These are phyloP conservation scores for Momotus momota DNA, from an alignment of 2,797 vertebrate genomes.

Conservation along the genomic window DNA sequence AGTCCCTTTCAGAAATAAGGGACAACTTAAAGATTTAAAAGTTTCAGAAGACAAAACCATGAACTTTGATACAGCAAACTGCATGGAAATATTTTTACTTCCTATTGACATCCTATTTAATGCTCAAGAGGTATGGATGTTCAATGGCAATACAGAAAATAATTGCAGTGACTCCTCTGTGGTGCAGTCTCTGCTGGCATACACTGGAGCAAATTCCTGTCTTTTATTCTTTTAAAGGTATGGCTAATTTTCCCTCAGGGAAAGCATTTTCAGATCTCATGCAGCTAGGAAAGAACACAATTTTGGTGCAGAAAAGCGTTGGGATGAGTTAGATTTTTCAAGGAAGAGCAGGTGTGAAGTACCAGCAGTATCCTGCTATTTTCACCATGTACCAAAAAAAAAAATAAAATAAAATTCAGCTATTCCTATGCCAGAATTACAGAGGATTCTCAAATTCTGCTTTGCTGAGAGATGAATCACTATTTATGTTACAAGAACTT, in stretches of 20 bases:
- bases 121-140: background rate
- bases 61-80: constrained; percentile 1
- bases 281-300: background rate
- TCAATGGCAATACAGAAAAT: background rate
- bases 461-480: background rate
- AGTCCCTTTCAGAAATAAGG: background rate
- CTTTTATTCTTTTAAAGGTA: background rate
- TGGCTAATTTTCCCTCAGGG: background rate
- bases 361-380: background rate
- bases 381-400: background rate
- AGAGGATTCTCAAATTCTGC: background rate
- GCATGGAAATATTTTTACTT: background rate
- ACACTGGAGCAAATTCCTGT: background rate
- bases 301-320: background rate
- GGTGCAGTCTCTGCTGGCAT: background rate
- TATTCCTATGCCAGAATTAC: background rate
- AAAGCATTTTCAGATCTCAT: background rate
- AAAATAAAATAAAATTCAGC: too few relatives aligned
- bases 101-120: background rate
- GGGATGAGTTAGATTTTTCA: background rate
- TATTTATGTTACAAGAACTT: background rate
- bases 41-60: constrained; percentile 21
- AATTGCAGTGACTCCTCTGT: background rate
- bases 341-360: background rate
- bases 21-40: background rate